A percentile compares a stretch with the other conserved stretches of the same genome.
Evolutionary conservation across 2,888 invertebrate genomes (phyloP).

Genomic region (Chymomyza fuscimana): DNA sequence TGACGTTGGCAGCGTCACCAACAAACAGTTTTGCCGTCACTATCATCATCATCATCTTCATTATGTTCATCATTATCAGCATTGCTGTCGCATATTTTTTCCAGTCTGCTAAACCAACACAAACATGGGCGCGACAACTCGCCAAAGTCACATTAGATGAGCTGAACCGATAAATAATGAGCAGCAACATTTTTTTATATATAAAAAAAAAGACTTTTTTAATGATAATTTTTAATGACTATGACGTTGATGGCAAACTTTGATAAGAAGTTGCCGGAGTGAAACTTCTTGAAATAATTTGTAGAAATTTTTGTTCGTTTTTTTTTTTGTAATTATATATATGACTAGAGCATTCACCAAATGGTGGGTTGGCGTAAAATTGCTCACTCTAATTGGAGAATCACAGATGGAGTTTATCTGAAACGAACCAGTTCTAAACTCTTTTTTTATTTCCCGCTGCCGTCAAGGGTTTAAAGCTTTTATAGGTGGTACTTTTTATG

Average conservation of each 20-base stretch:
- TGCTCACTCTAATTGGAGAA: constrained; percentile 54
- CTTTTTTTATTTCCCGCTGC: not conserved
- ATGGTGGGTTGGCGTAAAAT: constrained; percentile 58
- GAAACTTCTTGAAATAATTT: not conserved
- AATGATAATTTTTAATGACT: constrained; percentile 16
- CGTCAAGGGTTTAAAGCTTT: too few relatives aligned
- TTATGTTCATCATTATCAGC: constrained; percentile 19
- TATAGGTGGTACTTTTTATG: too few relatives aligned
- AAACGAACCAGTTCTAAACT: constrained; percentile 46
- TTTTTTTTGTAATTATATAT: constrained; percentile 9
- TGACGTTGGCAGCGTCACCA: constrained; percentile 18
- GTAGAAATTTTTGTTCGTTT: constrained; percentile 32
- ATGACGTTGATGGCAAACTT: constrained; percentile 7
- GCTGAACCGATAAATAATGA: constrained; percentile 54
- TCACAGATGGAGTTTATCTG: constrained; percentile 6
- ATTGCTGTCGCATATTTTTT: constrained; percentile 47
- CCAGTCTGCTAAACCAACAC: constrained; percentile 46
- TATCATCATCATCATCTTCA: constrained; percentile 16
- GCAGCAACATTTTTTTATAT: constrained; percentile 18
- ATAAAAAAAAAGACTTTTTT: not conserved
- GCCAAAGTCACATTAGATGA: constrained; percentile 62
- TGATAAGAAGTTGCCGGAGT: not conserved
- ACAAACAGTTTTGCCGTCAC: constrained; percentile 31
- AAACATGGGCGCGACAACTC: constrained; percentile 24
- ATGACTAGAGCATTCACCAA: constrained; percentile 52